Evolutionary conservation across 2,113 vertebrate genomes (phyloP).

Genomic region (Gallinago paraguaiae): DNA sequence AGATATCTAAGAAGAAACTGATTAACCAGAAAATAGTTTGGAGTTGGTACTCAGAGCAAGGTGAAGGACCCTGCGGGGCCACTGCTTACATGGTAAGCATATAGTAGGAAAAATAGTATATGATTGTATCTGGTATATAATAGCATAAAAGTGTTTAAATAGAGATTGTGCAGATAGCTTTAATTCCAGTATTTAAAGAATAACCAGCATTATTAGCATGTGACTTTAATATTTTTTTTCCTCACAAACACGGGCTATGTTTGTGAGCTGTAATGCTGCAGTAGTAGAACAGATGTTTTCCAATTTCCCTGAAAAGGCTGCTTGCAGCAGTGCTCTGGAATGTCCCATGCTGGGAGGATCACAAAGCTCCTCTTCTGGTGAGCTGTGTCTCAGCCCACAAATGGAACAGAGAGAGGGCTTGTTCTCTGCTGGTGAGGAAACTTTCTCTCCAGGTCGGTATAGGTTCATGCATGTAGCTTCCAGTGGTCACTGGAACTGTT

Average conservation of each 20-base stretch:
- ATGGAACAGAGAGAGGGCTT: accelerated
- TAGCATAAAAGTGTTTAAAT: neutral
- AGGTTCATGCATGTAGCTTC: neutral
- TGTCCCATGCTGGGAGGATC: accelerated
- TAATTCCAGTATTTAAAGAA: neutral
- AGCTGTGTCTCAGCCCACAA: neutral
- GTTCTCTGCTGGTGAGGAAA: neutral
- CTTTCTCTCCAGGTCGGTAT: neutral
- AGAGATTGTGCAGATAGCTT: neutral
- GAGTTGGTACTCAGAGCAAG: neutral
- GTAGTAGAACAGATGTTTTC: neutral
- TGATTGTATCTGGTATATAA: neutral
- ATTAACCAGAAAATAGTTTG: neutral
- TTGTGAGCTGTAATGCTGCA: neutral
- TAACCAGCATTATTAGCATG: neutral
- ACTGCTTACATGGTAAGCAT: neutral
- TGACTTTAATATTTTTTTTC: neutral
- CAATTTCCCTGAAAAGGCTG: neutral
- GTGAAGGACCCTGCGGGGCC: neutral
- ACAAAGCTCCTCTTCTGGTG: neutral
- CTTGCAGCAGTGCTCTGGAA: neutral
- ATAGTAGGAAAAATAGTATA: neutral
- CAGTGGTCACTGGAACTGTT: neutral
- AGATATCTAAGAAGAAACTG: neutral
- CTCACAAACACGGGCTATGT: neutral